A percentile compares a stretch with the other conserved stretches of the same genome.
phyloP scores from a whole-genome alignment of 2,113 vertebrate genomes.

The Crotophaga sulcirostris region DNA sequence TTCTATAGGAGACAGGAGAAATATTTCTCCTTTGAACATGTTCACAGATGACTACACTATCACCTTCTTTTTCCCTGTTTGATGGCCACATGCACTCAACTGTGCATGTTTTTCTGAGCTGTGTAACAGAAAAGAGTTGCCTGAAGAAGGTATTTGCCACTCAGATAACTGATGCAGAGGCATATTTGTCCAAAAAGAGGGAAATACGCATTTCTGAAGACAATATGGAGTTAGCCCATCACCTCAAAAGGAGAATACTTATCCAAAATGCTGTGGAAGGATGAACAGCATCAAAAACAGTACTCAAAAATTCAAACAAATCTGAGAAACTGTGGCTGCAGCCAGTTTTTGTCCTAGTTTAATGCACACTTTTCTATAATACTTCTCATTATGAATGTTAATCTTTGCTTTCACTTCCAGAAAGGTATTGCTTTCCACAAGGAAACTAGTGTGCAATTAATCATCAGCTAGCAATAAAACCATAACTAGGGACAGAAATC shows the following conservation, averaged over 20 bases:
- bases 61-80: background rate
- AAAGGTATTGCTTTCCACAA: background rate
- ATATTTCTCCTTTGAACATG: background rate
- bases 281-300: background rate
- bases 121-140: fast-evolving
- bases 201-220: background rate
- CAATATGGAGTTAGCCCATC: background rate
- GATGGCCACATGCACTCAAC: background rate
- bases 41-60: background rate
- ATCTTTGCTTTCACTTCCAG: background rate
- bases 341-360: background rate
- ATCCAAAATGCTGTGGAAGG: background rate
- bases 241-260: background rate
- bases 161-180: background rate
- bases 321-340: background rate
- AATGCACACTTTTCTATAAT: background rate
- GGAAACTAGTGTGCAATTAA: background rate
- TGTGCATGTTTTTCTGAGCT: background rate
- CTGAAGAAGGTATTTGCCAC: background rate
- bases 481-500: background rate
- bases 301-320: background rate
- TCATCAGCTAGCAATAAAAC: background rate
- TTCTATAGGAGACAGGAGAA: background rate
- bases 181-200: background rate
- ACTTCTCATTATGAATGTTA: background rate